Conservation (phyloP, 2,113 vertebrate species). For the Oncorhynchus mykiss region DNA sequence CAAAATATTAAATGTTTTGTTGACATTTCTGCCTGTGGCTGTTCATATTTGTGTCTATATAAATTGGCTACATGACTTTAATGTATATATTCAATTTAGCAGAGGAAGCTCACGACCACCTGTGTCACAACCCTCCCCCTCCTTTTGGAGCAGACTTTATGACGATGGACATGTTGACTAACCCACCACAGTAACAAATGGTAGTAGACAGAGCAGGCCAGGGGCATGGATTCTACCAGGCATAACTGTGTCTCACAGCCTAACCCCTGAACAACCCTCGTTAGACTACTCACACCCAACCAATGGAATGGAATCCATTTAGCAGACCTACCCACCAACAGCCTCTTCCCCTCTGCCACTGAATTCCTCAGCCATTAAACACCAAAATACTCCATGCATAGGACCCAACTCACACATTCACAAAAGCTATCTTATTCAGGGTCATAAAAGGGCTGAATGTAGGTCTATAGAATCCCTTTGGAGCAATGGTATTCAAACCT, state of each 20-base stretch:
- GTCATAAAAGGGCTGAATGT: not conserved
- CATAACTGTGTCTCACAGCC: not conserved
- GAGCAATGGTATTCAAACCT: too few species aligned
- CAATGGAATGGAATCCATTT: constrained; percentile 22
- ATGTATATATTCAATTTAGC: not conserved
- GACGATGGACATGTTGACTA: not conserved
- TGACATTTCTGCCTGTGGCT: too few species aligned
- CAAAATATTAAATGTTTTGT: too few species aligned
- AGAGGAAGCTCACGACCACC: not conserved
- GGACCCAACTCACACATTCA: not conserved
- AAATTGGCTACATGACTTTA: not conserved
- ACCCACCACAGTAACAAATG: constrained; percentile 16
- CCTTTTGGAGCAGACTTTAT: not conserved
- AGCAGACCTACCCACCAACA: not conserved
- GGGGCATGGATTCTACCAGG: constrained; percentile 3
- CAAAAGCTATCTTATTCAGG: not conserved
- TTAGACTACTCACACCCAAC: constrained; percentile 1
- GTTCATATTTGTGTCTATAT: too few species aligned
- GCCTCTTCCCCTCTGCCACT: constrained; percentile 13
- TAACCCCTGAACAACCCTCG: not conserved
- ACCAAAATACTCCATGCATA: constrained; percentile 9
- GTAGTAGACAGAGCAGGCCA: not conserved
- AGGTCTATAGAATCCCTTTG: too few species aligned
- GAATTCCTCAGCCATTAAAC: constrained; percentile 42
- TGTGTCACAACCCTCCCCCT: not conserved